phyloP scores from a whole-genome alignment of 2,113 vertebrate genomes.

The Globicephala melas region DNA sequence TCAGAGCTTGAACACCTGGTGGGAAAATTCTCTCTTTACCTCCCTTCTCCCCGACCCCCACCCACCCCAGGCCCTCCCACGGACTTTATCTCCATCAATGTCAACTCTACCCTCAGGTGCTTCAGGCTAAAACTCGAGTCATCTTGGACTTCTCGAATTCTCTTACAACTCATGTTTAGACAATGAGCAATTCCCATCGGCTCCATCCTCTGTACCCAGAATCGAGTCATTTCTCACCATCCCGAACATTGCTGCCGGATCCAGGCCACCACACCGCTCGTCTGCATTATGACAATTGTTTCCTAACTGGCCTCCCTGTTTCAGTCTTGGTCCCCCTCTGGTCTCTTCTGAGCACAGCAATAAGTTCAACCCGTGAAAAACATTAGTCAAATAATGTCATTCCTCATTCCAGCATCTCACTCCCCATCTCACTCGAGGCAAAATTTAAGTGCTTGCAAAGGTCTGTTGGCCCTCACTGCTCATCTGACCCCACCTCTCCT shows the following conservation, averaged over 20 bases:
- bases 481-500: not conserved
- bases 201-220: not conserved
- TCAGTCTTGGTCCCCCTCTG: not conserved
- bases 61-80: rapidly evolving
- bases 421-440: not conserved
- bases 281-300: rapidly evolving
- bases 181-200: not conserved
- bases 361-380: not conserved
- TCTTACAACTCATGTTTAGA: rapidly evolving
- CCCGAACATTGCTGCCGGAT: rapidly evolving
- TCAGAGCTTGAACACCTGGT: not conserved
- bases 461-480: not conserved
- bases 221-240: not conserved
- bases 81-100: not conserved
- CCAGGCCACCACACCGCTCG: rapidly evolving
- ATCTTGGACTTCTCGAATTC: not conserved
- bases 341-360: not conserved
- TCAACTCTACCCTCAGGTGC: not conserved
- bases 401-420: not conserved
- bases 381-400: not conserved
- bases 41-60: too few species aligned
- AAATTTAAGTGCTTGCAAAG: not conserved
- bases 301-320: not conserved
- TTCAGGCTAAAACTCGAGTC: not conserved
- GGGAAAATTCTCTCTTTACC: not conserved